Percentiles rank a stretch among this genome's conserved stretches.
Evolutionary conservation across 2,888 invertebrate genomes (phyloP).

Genomic region (Stenoptilia bipunctidactyla): DNA sequence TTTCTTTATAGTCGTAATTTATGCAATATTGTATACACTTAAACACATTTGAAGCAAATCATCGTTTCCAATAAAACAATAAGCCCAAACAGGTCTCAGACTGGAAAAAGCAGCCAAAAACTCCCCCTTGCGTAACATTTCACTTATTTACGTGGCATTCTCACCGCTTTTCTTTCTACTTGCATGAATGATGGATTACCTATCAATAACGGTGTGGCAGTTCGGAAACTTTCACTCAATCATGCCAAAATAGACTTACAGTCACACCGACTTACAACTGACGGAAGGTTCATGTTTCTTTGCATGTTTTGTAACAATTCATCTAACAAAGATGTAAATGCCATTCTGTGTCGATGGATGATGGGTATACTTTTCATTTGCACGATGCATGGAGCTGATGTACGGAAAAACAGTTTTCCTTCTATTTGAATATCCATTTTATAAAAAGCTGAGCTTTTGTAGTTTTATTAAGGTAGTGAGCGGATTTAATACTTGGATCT

Average conservation of each 20-base stretch:
- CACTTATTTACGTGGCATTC: too few species aligned
- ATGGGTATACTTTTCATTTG: conserved; percentile 66
- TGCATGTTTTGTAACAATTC: conserved; percentile 40
- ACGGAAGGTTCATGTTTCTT: conserved; percentile 42
- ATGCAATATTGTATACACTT: too few species aligned
- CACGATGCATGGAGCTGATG: conserved; percentile 41
- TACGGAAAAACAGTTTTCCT: conserved; percentile 8
- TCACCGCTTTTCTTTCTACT: conserved; percentile 38
- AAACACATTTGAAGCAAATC: too few species aligned
- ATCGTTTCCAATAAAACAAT: too few species aligned
- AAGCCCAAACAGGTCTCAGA: too few species aligned
- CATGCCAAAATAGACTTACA: conserved; percentile 15
- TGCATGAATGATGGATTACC: conserved; percentile 52
- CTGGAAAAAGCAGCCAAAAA: too few species aligned
- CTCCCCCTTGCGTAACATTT: too few species aligned
- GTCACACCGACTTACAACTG: conserved; percentile 21
- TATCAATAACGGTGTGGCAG: conserved; percentile 47
- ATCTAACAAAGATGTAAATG: conserved; percentile 61
- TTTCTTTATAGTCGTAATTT: too few species aligned
- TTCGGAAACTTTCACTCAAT: conserved; percentile 41
- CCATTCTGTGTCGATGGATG: conserved; percentile 59
- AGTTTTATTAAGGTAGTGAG: too few species aligned
- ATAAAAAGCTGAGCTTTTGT: too few species aligned
- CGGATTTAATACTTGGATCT: too few species aligned
- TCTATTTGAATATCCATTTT: too few species aligned